These are phyloP conservation scores for Antedon mediterranea DNA, from an alignment of 53 echinoderm and acorn worm species.

Conservation along the genomic window DNA sequence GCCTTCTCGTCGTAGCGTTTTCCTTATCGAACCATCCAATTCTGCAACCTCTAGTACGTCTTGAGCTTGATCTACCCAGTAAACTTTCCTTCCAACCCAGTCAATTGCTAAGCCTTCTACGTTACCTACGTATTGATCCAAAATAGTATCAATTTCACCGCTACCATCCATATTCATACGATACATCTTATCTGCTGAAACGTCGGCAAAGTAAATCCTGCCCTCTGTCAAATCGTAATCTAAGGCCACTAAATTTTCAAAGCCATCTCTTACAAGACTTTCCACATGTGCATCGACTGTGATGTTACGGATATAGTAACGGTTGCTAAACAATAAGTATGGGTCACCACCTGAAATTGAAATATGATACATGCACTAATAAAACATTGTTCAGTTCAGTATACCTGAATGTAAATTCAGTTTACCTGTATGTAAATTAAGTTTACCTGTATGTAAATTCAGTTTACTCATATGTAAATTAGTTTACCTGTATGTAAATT, in stretches of 20 bases:
- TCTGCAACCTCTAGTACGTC: constrained; percentile 84
- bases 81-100: constrained; percentile 97
- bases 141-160: constrained; percentile 28
- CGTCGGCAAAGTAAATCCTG: constrained; percentile 47
- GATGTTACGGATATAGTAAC: constrained; percentile 73
- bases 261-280: constrained; percentile 44
- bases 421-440: too few relatives aligned
- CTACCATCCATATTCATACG: constrained; percentile 49
- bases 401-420: too few relatives aligned
- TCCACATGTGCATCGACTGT: constrained; percentile 44
- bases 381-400: background rate
- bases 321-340: constrained; percentile 64
- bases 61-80: constrained; percentile 47
- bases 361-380: too few relatives aligned
- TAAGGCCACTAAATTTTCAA: constrained; percentile 22
- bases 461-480: too few relatives aligned
- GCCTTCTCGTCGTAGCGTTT: constrained; percentile 34
- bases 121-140: constrained; percentile 30
- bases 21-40: constrained; percentile 56
- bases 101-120: constrained; percentile 73
- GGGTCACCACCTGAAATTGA: constrained; percentile 34
- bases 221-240: constrained; percentile 58
- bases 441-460: too few relatives aligned
- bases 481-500: too few relatives aligned
- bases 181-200: constrained; percentile 6